Conservation (phyloP, 1,140 invertebrate genomes). For the Drosophila pseudoananassae region DNA sequence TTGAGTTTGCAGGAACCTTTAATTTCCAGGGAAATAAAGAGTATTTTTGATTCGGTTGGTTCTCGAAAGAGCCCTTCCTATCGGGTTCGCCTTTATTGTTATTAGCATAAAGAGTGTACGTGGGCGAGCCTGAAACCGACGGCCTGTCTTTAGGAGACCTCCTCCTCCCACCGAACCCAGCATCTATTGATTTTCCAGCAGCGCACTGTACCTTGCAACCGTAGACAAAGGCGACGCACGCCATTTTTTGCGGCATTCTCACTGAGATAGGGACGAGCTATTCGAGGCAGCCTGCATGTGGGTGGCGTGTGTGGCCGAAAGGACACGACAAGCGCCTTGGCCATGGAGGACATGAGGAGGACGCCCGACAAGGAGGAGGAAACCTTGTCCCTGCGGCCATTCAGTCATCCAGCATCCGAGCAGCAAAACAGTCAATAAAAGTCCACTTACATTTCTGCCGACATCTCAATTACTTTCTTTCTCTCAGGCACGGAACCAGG, state of each 20-base stretch:
- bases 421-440: constrained; percentile 77
- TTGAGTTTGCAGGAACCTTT: too few species aligned
- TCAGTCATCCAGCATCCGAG: constrained; percentile 31
- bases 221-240: constrained; percentile 63
- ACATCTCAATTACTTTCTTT: constrained; percentile 78
- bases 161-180: constrained; percentile 20
- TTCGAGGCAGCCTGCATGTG: not conserved
- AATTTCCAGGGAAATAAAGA: not conserved
- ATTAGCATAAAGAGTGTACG: constrained; percentile 73
- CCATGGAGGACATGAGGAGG: not conserved
- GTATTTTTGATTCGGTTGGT: not conserved
- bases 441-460: constrained; percentile 80
- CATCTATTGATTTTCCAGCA: constrained; percentile 64
- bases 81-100: constrained; percentile 42
- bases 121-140: constrained; percentile 26
- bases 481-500: constrained; percentile 37
- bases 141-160: constrained; percentile 48
- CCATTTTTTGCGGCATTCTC: constrained; percentile 50
- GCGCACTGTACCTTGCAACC: constrained; percentile 57
- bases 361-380: not conserved
- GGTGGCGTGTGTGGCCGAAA: constrained; percentile 12
- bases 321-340: constrained; percentile 51
- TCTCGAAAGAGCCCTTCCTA: not conserved
- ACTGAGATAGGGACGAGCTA: constrained; percentile 30
- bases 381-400: constrained; percentile 37